phyloP scores from a whole-genome alignment of 2,797 vertebrate species.

The Ispidina lecontei region DNA sequence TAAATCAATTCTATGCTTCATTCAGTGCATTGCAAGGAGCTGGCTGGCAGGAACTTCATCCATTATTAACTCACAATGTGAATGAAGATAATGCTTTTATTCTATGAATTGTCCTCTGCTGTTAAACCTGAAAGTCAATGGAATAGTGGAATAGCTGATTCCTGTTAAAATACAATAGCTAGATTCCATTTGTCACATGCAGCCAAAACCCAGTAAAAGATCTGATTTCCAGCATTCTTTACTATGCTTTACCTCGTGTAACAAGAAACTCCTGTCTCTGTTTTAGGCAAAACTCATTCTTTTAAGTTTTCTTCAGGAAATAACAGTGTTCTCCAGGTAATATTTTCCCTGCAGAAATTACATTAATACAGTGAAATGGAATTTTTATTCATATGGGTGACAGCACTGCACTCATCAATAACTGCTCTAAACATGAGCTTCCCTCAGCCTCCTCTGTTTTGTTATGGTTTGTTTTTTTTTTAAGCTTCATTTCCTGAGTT shows the following conservation, averaged over 20 bases:
- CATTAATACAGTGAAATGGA: neutral
- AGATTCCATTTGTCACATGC: neutral
- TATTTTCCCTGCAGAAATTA: neutral
- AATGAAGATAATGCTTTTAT: slow-evolving; percentile 15
- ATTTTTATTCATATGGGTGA: neutral
- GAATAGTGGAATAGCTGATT: neutral
- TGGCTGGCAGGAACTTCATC: slow-evolving; percentile 16
- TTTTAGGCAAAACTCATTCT: neutral
- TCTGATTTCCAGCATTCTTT: neutral
- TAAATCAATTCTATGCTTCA: slow-evolving; percentile 57
- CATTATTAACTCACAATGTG: slow-evolving; percentile 29
- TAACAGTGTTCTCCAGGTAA: neutral
- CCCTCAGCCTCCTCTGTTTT: neutral
- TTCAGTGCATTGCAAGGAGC: slow-evolving; percentile 15
- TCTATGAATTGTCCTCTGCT: slow-evolving; percentile 7
- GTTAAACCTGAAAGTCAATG: slow-evolving; percentile 13
- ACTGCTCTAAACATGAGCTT: neutral
- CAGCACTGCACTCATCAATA: neutral
- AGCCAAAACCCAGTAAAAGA: neutral
- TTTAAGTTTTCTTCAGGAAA: neutral
- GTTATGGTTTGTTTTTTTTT: neutral
- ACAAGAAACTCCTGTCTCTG: neutral
- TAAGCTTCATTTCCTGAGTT: neutral
- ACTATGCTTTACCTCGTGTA: neutral
- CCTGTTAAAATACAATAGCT: neutral